phyloP scores from a whole-genome alignment of 2,888 invertebrate genomes.

The Chymomyza amoena region DNA sequence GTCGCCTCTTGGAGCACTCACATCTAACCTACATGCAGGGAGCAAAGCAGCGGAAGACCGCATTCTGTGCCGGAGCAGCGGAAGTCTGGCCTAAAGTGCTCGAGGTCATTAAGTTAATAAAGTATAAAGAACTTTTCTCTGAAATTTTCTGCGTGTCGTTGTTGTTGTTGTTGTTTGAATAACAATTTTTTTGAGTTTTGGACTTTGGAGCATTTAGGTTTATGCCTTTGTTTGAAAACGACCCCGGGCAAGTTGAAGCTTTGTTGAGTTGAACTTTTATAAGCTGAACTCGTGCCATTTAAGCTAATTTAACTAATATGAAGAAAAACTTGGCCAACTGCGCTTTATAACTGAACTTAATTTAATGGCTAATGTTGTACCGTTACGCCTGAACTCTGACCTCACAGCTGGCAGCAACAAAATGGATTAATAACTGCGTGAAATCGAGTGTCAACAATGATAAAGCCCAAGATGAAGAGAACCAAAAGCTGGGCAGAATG shows the following conservation, averaged over 20 bases:
- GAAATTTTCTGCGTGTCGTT: too few relatives aligned
- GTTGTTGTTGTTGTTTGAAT: slow-evolving; percentile 43
- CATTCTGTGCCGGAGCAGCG: slow-evolving; percentile 23
- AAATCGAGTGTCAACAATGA: slow-evolving; percentile 48
- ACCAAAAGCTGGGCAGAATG: not conserved
- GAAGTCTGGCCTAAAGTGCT: slow-evolving; percentile 25
- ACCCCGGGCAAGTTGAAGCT: not conserved
- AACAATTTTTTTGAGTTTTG: slow-evolving; percentile 30
- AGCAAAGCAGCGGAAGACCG: slow-evolving; percentile 11
- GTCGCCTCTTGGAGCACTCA: not conserved
- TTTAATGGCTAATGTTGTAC: slow-evolving; percentile 28
- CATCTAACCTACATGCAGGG: not conserved
- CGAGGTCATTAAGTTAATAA: slow-evolving; percentile 49
- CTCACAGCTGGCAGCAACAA: not conserved
- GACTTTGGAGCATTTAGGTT: slow-evolving; percentile 19
- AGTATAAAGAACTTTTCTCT: slow-evolving; percentile 36
- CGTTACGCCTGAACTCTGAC: not conserved
- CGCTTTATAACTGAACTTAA: slow-evolving; percentile 28
- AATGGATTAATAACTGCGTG: slow-evolving; percentile 44
- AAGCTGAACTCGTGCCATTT: slow-evolving; percentile 17
- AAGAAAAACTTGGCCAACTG: slow-evolving; percentile 17
- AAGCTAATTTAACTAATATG: slow-evolving; percentile 51
- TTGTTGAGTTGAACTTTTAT: slow-evolving; percentile 17
- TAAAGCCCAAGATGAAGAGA: slow-evolving; percentile 10
- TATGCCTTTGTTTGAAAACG: slow-evolving; percentile 25